Conservation (phyloP, 2,113 vertebrate species). For the Otocyon megalotis region DNA sequence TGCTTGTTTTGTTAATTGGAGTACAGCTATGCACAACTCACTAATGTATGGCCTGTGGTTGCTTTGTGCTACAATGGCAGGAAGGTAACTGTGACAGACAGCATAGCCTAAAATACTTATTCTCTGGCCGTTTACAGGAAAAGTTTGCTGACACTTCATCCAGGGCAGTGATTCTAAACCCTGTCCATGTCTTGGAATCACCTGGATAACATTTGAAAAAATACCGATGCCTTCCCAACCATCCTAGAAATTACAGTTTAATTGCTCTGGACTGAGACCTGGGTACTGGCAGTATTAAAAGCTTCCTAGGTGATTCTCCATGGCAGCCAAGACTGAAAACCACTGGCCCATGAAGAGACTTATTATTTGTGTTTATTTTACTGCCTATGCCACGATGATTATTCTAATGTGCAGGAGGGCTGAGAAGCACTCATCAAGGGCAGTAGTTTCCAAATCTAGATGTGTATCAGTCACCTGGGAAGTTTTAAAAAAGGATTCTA, state of each 20-base stretch:
- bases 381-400: background rate
- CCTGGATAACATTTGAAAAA: background rate
- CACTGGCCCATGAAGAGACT: background rate
- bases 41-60: background rate
- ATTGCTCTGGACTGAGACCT: background rate
- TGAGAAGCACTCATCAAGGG: background rate
- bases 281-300: background rate
- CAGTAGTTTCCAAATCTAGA: background rate
- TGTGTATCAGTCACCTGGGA: background rate
- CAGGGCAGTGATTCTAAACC: background rate
- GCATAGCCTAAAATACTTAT: background rate
- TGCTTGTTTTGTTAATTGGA: background rate
- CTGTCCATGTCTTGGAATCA: background rate
- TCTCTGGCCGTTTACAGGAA: background rate
- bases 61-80: background rate
- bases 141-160: background rate
- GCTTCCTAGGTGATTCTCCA: too few species aligned
- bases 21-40: background rate
- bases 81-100: background rate
- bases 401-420: background rate
- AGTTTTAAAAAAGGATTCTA: background rate
- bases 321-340: background rate
- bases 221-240: background rate
- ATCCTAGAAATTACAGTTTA: background rate
- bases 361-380: background rate